Base-by-base conservation (phyloP, 2,888 invertebrate species). In the Parnassius glacialis region DNA sequence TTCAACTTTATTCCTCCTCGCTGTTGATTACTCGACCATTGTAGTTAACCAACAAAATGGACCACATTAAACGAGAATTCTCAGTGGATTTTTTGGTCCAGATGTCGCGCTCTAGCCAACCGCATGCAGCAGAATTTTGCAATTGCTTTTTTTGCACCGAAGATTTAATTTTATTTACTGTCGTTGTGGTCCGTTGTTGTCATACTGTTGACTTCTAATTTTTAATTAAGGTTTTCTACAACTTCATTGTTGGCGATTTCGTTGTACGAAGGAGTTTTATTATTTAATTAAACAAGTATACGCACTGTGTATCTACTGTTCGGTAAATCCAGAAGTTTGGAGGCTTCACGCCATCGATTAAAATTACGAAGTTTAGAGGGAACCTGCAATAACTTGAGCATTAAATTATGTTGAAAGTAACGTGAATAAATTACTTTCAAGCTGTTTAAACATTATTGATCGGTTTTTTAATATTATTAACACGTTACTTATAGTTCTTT, bases 141-240 rank as follows among this genome's bases (percentile, higher is more conserved):
- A 20, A 56, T 55, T 62, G 62, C 55, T 20, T 59, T 62, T 68
- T 68, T 70, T 66, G 71, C 70, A 54, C 47, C 25, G 67, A 66
- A 74, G 67, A 74, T 81, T 76, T 80, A 82, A 81, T 84, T 83
- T 83, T 85, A 84, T 85, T 84, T 87, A 87, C 84, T 70, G 85
- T 75, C 74, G 76, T 76, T 75, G 75, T 69, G 78, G 75, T 72
- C 74, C 75, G 74, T 72, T 75, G 79, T 77, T 74, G 76, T 72
- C 70, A 68, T 69, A 71, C 73, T 72, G 81, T 77, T 74, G 74
- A 78, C 76, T 80, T 75, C 71, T 80, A 85, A 77, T 85, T 87
- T 84, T 85, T 83, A 87, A 87, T 87, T 82, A 86, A 87, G 84
- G 56, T 63, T 64, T 67, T 57, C 42, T 59, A 57, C 54, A 59